A percentile compares a stretch with the other conserved stretches of the same genome.
Conservation (phyloP, 2,113 vertebrate species). For the Pelecanoides urinatrix region DNA sequence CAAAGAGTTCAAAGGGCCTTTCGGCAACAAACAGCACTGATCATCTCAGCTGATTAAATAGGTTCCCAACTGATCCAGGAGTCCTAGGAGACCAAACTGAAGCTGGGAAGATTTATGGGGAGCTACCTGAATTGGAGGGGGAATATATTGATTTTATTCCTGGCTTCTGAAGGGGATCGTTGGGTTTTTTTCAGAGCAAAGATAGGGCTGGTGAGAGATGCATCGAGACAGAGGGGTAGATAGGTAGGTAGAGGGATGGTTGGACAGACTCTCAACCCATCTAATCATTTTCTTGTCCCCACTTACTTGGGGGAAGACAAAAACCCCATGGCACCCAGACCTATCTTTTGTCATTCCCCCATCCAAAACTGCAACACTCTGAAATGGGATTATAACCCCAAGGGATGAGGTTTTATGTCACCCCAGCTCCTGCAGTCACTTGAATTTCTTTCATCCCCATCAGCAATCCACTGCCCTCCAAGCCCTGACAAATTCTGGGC, state of each 20-base stretch:
- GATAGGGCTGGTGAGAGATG: not conserved
- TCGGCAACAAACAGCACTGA: not conserved
- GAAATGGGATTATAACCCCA: not conserved
- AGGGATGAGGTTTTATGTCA: not conserved
- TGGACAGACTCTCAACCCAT: not conserved
- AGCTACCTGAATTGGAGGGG: constrained; percentile 43
- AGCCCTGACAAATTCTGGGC: not conserved
- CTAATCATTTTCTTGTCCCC: not conserved
- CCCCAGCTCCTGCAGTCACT: not conserved
- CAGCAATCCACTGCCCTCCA: not conserved
- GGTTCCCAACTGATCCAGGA: not conserved
- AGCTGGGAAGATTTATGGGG: constrained; percentile 50
- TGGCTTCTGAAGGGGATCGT: not conserved
- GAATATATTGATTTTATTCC: constrained; percentile 9
- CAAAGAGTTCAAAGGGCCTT: constrained; percentile 51
- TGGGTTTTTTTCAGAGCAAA: not conserved
- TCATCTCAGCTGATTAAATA: constrained; percentile 53
- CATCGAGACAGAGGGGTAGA: not conserved
- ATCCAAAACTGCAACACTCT: not conserved
- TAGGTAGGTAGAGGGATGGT: not conserved
- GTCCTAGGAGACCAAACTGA: constrained; percentile 53
- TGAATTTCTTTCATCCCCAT: not conserved
- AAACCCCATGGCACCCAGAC: not conserved
- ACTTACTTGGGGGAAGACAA: not conserved
- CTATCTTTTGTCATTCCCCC: not conserved